Base-by-base conservation (phyloP, 2,797 vertebrate species). In the Rhadinocentrus ornatus region DNA sequence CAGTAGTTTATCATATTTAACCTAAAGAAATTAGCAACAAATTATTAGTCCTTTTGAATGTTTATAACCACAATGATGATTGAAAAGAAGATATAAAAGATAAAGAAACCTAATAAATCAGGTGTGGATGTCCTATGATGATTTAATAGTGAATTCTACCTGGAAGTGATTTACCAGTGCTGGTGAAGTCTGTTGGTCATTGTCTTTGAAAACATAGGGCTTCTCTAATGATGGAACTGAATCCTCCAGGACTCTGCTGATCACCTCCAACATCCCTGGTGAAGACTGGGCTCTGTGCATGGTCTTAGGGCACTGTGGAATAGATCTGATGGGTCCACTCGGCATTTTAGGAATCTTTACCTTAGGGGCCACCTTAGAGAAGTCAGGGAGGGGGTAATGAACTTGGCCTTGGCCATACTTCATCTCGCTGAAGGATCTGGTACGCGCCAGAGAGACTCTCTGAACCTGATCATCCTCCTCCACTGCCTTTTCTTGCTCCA, bases 331-430 rank as follows among this genome's bases (percentile, higher is more conserved):
- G 2, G 62, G 69, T 66, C 74, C 62, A 70, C 62, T 85, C 53
- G 82, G 71, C 44, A 55, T 77, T 92, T 94, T 95, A 31, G 93
- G 93, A 77, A 94, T 93, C 92, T 93, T 91, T 20, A 95, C 89
- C 85, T 95, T 94, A 9, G 96, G 83, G 66, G 88, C 72, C 75
- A 94, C 86, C 81, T 95, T 86, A 48, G 94, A 95, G 82, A 95
- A 95, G 83, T 95, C 89, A 8, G 94, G 93, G 29, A 90, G 87
- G 1, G 81, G 92, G 52, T 87, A 95, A 78, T 92, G 93, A 82
- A 95, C 91, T 86, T 95, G 92, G 37, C 90, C 88, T 85, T 94
- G 94, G 48, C 92, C 86, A 0, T 93, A 93, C 76, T 93, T 96
- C 57, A 95, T 84, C 54, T 94, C 79, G 0, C 69, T 80, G 69